Conservation (phyloP, 1,140 invertebrate species). For the Drosophila sulfurigaster region DNA sequence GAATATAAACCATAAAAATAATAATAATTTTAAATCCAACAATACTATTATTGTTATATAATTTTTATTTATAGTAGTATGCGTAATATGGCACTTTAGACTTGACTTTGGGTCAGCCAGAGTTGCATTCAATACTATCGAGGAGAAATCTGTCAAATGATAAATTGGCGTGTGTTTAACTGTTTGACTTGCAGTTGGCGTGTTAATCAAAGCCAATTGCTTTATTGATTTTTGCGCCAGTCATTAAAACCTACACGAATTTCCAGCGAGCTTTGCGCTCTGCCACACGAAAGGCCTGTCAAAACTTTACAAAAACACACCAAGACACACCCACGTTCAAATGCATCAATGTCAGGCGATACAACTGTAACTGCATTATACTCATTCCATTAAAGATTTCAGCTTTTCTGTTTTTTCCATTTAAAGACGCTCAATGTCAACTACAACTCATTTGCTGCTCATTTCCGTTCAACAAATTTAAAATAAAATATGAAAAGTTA, state of each 20-base stretch:
- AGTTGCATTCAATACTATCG: background rate
- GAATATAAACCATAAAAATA: no score
- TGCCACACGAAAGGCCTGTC: slow-evolving; percentile 69
- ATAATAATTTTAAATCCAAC: no score
- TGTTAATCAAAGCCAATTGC: slow-evolving; percentile 64
- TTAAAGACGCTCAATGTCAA: slow-evolving; percentile 10
- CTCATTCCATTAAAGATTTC: slow-evolving; percentile 58
- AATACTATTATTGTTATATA: no score
- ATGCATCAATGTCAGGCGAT: slow-evolving; percentile 55
- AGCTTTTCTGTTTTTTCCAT: background rate
- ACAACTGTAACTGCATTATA: slow-evolving; percentile 32
- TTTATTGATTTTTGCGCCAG: slow-evolving; percentile 68
- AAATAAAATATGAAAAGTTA: slow-evolving; percentile 33
- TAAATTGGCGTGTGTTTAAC: slow-evolving; percentile 21
- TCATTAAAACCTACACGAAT: slow-evolving; percentile 70
- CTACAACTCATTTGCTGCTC: slow-evolving; percentile 35
- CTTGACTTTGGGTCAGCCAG: slow-evolving; percentile 17
- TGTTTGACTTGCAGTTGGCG: slow-evolving; percentile 38
- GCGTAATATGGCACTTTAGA: background rate
- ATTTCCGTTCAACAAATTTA: slow-evolving; percentile 37
- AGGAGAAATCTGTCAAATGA: background rate
- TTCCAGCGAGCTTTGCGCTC: slow-evolving; percentile 17
- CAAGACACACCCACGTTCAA: background rate
- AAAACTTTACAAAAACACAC: slow-evolving; percentile 27
- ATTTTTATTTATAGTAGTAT: background rate